Conservation (phyloP, 1,140 invertebrate genomes). For the Dendroctonus ponderosae region DNA sequence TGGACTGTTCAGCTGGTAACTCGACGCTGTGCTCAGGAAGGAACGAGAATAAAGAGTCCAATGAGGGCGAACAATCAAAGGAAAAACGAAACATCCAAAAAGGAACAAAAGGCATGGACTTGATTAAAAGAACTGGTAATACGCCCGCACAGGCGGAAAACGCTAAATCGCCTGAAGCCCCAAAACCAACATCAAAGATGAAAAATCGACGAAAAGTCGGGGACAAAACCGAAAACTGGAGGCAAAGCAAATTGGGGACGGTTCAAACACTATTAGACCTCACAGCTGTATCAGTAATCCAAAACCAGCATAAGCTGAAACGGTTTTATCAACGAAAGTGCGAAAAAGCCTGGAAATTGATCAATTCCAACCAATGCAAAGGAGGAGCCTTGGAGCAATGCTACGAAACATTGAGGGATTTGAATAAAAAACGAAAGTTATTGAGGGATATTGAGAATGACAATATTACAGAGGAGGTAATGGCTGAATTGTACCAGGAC, state of each 20-base stretch:
- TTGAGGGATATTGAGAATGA: constrained; percentile 42
- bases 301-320: constrained; percentile 35
- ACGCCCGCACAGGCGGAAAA: not conserved
- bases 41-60: not conserved
- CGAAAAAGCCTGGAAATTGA: constrained; percentile 38
- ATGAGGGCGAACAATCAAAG: not conserved
- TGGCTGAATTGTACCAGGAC: constrained; percentile 40
- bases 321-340: constrained; percentile 37
- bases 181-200: not conserved
- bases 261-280: constrained; percentile 37
- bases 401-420: constrained; percentile 41
- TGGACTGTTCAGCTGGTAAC: no score
- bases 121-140: no score
- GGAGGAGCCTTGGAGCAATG: constrained; percentile 31
- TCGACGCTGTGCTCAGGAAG: no score
- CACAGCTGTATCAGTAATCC: constrained; percentile 38
- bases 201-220: constrained; percentile 8
- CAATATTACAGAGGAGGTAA: constrained; percentile 38
- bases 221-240: constrained; percentile 13
- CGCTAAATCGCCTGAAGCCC: not conserved
- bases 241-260: constrained; percentile 8
- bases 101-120: not conserved
- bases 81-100: constrained; percentile 1
- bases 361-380: constrained; percentile 35
- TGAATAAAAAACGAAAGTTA: constrained; percentile 43